Evolutionary conservation across 2,113 vertebrate genomes (phyloP).

Genomic region (Arenaria interpres): DNA sequence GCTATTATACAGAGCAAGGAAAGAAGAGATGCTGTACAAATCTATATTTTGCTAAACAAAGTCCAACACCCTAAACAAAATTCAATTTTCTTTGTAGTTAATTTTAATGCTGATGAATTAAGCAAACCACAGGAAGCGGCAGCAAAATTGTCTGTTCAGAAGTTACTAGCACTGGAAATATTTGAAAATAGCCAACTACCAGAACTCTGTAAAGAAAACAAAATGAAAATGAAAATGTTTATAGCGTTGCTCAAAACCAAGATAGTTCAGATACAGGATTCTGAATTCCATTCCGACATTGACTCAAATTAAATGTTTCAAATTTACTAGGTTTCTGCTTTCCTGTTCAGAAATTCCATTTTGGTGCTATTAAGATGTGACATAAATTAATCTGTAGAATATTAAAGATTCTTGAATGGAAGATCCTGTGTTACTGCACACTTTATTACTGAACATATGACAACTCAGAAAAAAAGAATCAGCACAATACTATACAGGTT

Average conservation of each 20-base stretch:
- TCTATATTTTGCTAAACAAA: not conserved
- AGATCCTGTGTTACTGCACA: not conserved
- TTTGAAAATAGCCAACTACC: not conserved
- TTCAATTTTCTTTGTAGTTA: not conserved
- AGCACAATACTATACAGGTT: not conserved
- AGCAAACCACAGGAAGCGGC: not conserved
- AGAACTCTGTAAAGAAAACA: not conserved
- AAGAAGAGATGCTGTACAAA: not conserved
- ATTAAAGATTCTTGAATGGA: not conserved
- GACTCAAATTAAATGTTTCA: not conserved
- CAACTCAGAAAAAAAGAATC: not conserved
- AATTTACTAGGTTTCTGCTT: not conserved
- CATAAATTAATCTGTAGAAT: not conserved
- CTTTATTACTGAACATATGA: not conserved
- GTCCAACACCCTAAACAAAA: not conserved
- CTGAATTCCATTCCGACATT: not conserved
- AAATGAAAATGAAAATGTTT: not conserved
- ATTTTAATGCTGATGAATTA: not conserved
- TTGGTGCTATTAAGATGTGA: not conserved
- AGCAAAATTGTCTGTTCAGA: not conserved
- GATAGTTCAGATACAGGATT: not conserved
- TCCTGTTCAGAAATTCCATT: not conserved
- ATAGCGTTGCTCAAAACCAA: not conserved
- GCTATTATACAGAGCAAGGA: not conserved
- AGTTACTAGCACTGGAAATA: not conserved